Conservation (phyloP, 2,797 vertebrate genomes). For the Pristis pectinata region DNA sequence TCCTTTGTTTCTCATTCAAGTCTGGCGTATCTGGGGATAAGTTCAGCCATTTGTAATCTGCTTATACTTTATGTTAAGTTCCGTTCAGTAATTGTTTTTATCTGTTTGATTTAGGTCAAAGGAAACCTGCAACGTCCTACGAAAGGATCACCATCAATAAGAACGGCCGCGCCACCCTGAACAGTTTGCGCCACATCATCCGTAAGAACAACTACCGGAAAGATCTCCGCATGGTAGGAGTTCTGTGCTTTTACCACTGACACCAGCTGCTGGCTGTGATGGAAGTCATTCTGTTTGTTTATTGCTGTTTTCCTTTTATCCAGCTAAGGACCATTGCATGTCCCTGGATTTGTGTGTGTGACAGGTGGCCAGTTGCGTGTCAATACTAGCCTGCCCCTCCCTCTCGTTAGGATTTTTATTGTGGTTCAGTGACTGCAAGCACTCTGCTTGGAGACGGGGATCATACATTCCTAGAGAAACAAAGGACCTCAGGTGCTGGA, state of each 20-base stretch:
- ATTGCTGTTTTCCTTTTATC: neutral
- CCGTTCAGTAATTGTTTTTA: neutral
- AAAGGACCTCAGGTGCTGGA: too few relatives aligned
- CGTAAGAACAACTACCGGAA: slow-evolving; percentile 82
- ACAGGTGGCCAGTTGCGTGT: neutral
- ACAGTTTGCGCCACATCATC: slow-evolving; percentile 81
- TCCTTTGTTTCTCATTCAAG: too few relatives aligned
- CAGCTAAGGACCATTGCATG: too few relatives aligned
- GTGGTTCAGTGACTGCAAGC: neutral
- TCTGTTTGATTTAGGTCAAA: slow-evolving; percentile 61
- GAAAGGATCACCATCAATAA: slow-evolving; percentile 85
- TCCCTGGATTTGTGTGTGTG: too few relatives aligned
- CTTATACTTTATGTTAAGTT: neutral
- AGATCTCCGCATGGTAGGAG: slow-evolving; percentile 76
- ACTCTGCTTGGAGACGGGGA: too few relatives aligned
- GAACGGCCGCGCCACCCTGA: slow-evolving; percentile 79
- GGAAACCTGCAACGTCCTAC: slow-evolving; percentile 70
- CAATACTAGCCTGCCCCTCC: neutral
- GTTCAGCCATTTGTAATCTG: neutral
- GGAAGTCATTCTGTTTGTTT: neutral
- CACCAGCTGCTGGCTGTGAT: neutral
- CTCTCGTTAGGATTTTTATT: neutral
- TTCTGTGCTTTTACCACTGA: too few relatives aligned
- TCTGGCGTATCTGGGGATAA: too few relatives aligned
- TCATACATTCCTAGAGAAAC: too few relatives aligned